phyloP scores from a whole-genome alignment of 2,113 vertebrate genomes.

The Corythoichthys intestinalis region DNA sequence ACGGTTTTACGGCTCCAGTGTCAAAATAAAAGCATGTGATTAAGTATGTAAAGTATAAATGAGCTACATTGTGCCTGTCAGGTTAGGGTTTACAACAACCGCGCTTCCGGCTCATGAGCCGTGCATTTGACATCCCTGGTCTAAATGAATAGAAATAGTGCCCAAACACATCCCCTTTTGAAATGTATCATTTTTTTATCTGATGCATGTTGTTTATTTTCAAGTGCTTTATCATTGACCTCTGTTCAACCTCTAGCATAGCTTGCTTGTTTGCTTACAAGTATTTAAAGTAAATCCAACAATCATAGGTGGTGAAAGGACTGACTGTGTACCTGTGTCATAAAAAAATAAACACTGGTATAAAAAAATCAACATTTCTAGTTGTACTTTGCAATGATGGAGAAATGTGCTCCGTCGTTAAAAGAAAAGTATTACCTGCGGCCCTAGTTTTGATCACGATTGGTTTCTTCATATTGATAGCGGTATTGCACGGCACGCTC shows the following conservation, averaged over 20 bases:
- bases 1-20: too few relatives aligned
- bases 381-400: neutral
- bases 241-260: neutral
- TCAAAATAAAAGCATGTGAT: too few relatives aligned
- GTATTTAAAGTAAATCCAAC: conserved; percentile 4
- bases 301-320: neutral
- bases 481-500: too few relatives aligned
- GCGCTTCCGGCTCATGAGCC: too few relatives aligned
- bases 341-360: neutral
- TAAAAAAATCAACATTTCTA: neutral
- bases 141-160: too few relatives aligned
- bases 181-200: neutral
- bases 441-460: too few relatives aligned
- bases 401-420: neutral
- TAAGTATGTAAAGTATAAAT: too few relatives aligned
- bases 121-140: too few relatives aligned
- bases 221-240: neutral
- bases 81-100: too few relatives aligned
- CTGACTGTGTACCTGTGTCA: neutral
- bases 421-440: neutral
- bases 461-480: too few relatives aligned
- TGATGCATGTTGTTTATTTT: neutral
- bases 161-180: too few relatives aligned
- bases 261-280: neutral
- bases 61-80: too few relatives aligned